Percentiles rank a stretch among this genome's conserved stretches.
Evolutionary conservation across 2,888 invertebrate genomes (phyloP).

Genomic region (Chydorus sphaericus): DNA sequence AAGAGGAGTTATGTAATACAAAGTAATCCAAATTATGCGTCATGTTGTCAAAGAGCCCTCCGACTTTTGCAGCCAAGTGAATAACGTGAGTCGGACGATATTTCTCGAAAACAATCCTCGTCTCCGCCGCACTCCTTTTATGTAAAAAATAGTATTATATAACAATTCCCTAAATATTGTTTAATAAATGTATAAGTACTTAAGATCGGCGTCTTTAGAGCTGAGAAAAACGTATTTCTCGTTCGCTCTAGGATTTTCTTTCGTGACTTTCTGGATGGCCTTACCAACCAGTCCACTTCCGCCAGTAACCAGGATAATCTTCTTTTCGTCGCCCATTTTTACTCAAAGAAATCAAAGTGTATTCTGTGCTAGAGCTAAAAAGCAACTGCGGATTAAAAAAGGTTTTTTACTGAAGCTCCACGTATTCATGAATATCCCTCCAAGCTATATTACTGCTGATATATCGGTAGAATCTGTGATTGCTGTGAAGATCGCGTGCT

Average conservation of each 20-base stretch:
- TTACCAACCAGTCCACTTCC: conserved; percentile 88
- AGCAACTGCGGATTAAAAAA: too few species aligned
- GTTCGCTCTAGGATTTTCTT: conserved; percentile 34
- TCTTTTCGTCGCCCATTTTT: conserved; percentile 9
- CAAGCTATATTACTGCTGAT: too few species aligned
- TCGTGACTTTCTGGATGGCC: conserved; percentile 58
- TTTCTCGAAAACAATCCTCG: conserved; percentile 61
- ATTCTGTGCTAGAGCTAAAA: too few species aligned
- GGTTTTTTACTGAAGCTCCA: too few species aligned
- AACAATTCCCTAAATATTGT: too few species aligned
- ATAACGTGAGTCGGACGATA: conserved; percentile 86
- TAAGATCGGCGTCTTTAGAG: conserved; percentile 84
- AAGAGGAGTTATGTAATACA: conserved; percentile 39
- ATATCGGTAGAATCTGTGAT: too few species aligned
- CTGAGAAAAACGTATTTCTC: conserved; percentile 82
- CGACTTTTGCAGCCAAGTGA: conserved; percentile 96
- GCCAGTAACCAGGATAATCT: conserved; percentile 75
- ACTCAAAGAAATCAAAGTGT: too few species aligned
- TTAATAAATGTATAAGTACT: too few species aligned
- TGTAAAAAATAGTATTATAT: conserved; percentile 23
- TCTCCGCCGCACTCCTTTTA: conserved; percentile 53
- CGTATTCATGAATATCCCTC: too few species aligned
- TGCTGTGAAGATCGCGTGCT: too few species aligned
- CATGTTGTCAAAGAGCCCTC: conserved; percentile 93
- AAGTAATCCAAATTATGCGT: conserved; percentile 88